Base-by-base conservation (phyloP, 2,888 invertebrate genomes). In the Clanis bilineata region DNA sequence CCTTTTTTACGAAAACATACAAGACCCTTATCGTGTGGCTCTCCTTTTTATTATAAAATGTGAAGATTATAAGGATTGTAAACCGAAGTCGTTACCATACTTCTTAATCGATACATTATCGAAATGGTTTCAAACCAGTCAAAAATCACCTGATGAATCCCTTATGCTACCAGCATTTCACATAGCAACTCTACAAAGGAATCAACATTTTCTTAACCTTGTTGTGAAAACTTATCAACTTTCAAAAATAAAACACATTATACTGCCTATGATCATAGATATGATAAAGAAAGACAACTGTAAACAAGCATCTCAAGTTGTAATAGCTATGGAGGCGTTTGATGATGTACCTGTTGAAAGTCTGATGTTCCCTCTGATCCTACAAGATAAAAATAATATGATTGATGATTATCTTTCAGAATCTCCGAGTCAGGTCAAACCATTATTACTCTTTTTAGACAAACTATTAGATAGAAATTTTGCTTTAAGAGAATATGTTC, bases 301-400 rank as follows among this genome's bases (percentile, higher is more conserved):
- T 81, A 96, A 96, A 91, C 95, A 95, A 86, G 97, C 96, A 25
- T 95, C 95, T 38, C 95, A 96, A 76, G 94, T 95, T 85, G 93
- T 94, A 6, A 93, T 94, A 58, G 92, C 95, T 57, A 88, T 97
- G 74, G 92, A 95, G 64, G 81, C 97, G 41, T 95, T 95, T 73
- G 88, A 94, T 63, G 88, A 94, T 59, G 96, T 96, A 79, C 88
- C 93, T 56, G 94, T 96, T 57, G 94, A 96, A 76, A 94, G 95
- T 60, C 93, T 97, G 69, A 78, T 97, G 6, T 91, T 98, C 64
- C 97, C 97, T 0, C 86, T 98, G 58, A 92, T 97, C 69, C 86
- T 97, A 44, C 97, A 97, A 90, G 97, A 97, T 77, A 97, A 96
- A 80, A 84, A 95, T 12, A 94, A 94, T 65, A 85, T 96, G 66